Conservation (phyloP, 2,888 invertebrate species). For the Mythimna loreyi region DNA sequence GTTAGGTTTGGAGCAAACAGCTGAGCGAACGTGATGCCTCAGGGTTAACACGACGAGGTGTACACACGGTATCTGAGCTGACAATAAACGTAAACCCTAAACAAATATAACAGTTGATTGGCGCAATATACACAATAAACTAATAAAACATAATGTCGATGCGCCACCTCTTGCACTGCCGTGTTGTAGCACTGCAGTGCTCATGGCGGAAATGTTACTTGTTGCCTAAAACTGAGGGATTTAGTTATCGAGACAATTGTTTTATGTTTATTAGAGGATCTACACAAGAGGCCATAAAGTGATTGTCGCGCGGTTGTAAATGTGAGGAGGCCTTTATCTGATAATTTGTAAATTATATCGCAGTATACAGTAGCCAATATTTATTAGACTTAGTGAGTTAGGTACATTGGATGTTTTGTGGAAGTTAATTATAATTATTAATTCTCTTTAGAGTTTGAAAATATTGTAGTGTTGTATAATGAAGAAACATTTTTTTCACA, state of each 20-base stretch:
- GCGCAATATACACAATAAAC: slow-evolving; percentile 12
- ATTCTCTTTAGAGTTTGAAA: no score
- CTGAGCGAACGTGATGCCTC: background rate
- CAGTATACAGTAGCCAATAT: slow-evolving; percentile 25
- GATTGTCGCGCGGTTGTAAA: slow-evolving; percentile 8
- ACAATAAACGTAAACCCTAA: slow-evolving; percentile 19
- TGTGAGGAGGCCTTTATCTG: slow-evolving; percentile 40
- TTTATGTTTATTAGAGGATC: slow-evolving; percentile 28
- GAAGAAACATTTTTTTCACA: no score
- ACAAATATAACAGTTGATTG: slow-evolving; percentile 23
- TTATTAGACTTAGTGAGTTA: background rate
- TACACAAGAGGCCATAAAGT: slow-evolving; percentile 19
- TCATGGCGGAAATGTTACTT: background rate
- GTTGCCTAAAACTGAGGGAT: slow-evolving; percentile 4
- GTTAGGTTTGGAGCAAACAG: slow-evolving; percentile 4
- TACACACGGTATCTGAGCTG: slow-evolving; percentile 21
- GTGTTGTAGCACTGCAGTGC: background rate
- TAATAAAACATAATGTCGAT: background rate
- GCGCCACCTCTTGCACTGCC: background rate
- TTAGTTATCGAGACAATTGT: slow-evolving; percentile 28
- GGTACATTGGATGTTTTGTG: background rate
- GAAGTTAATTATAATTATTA: background rate
- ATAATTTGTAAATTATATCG: slow-evolving; percentile 28
- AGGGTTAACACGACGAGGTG: background rate
- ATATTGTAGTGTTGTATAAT: no score